Evolutionary conservation across 2,113 vertebrate genomes (phyloP).

Genomic region (Galeopterus variegatus): DNA sequence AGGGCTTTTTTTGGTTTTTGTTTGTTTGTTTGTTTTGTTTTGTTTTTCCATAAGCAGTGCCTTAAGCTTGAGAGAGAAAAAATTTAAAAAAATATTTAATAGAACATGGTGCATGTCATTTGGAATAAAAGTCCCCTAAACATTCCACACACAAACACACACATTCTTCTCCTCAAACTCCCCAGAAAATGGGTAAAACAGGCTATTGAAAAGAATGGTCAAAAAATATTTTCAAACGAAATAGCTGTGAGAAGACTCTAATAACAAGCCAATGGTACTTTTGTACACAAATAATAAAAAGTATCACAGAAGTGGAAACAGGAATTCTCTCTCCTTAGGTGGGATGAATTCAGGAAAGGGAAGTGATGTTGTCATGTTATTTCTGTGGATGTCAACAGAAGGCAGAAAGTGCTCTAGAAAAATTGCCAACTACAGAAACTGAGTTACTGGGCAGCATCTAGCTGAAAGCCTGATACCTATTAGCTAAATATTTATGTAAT

Average conservation of each 20-base stretch:
- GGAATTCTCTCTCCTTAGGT: background rate
- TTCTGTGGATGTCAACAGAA: background rate
- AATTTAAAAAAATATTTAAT: background rate
- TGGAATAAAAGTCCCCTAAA: background rate
- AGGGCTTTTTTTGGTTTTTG: background rate
- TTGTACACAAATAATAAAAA: background rate
- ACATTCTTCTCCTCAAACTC: background rate
- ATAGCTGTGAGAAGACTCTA: background rate
- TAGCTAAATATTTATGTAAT: background rate
- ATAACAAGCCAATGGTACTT: background rate
- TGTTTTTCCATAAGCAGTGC: background rate
- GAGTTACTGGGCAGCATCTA: background rate
- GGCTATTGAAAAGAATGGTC: background rate
- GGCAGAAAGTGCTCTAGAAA: background rate
- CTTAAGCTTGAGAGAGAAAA: background rate
- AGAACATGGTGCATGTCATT: background rate
- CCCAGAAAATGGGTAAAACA: background rate
- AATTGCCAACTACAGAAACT: background rate
- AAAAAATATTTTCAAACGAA: constrained; percentile 53
- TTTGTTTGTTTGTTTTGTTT: too few relatives aligned
- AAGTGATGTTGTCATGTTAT: background rate
- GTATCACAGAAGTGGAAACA: constrained; percentile 31
- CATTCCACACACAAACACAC: background rate
- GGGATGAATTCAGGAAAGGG: background rate
- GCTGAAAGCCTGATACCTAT: background rate